Conservation (phyloP, 2,888 invertebrate genomes). For the Neoascia interrupta region DNA sequence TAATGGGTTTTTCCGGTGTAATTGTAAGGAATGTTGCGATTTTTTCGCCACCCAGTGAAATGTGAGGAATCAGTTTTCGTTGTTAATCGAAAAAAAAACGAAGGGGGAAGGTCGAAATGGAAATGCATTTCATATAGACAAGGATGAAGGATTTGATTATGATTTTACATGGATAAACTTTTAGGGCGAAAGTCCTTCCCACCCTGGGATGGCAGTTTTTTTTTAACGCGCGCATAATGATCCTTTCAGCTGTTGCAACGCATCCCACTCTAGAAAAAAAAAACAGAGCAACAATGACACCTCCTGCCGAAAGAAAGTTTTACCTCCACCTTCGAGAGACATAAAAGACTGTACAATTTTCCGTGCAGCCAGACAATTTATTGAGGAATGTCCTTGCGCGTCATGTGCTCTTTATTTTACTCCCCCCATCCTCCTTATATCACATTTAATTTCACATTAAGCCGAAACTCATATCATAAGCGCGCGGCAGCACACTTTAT, state of each 20-base stretch:
- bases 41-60: conserved; percentile 15
- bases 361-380: conserved; percentile 19
- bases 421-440: conserved; percentile 30
- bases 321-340: not conserved
- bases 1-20: conserved; percentile 61
- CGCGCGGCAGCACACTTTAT: conserved; percentile 25
- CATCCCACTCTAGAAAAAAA: no score
- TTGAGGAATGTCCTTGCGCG: conserved; percentile 16
- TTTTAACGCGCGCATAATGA: no score
- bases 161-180: no score
- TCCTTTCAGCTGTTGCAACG: no score
- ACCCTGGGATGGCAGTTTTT: no score
- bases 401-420: conserved; percentile 49
- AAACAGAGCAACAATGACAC: no score
- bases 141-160: no score
- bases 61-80: conserved; percentile 13
- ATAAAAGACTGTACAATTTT: conserved; percentile 20
- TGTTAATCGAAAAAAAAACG: conserved; percentile 10
- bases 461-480: conserved; percentile 44
- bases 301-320: not conserved
- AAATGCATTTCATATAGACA: no score
- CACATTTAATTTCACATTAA: conserved; percentile 56
- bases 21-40: conserved; percentile 37
- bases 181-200: no score
- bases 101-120: not conserved